phyloP scores from a whole-genome alignment of 2,797 vertebrate species.

The Schizopygopsis pylzovi region DNA sequence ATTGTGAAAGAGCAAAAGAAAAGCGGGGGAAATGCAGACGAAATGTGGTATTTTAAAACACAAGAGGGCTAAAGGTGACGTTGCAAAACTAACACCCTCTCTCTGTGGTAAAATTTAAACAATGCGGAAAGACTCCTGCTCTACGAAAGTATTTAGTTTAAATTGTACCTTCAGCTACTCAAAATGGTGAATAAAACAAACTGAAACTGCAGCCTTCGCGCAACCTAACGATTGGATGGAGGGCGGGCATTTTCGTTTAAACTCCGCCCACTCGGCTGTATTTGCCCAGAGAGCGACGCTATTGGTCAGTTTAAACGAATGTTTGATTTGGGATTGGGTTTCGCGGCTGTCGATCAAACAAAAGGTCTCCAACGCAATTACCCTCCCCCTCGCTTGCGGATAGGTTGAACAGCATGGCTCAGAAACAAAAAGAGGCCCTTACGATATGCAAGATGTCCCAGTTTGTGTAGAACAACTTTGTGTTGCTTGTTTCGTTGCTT shows the following conservation, averaged over 20 bases:
- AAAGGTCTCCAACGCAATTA: conserved; percentile 45
- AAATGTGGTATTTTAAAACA: conserved; percentile 73
- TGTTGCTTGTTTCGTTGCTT: background rate
- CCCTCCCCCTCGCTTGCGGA: conserved; percentile 71
- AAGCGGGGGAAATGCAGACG: conserved; percentile 65
- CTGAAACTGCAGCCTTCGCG: conserved; percentile 85
- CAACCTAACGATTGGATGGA: conserved; percentile 78
- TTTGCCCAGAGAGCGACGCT: background rate
- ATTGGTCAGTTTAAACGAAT: conserved; percentile 78
- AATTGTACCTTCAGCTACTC: conserved; percentile 80
- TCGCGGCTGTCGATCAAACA: conserved; percentile 54
- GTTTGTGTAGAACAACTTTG: conserved; percentile 58
- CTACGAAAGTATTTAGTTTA: conserved; percentile 70
- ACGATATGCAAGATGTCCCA: conserved; percentile 70
- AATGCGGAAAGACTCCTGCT: conserved; percentile 61
- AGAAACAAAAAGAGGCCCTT: conserved; percentile 85
- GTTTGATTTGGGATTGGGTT: conserved; percentile 55
- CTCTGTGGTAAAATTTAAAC: conserved; percentile 70
- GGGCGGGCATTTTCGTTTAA: conserved; percentile 65
- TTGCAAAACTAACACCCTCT: conserved; percentile 71
- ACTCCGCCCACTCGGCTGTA: conserved; percentile 62
- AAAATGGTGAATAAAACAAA: conserved; percentile 91
- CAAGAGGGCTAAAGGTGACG: conserved; percentile 68
- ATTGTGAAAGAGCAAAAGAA: conserved; percentile 71
- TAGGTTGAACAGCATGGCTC: conserved; percentile 76